Conservation (phyloP, 2,797 vertebrate species). For the Lepilemur ruficaudatus region DNA sequence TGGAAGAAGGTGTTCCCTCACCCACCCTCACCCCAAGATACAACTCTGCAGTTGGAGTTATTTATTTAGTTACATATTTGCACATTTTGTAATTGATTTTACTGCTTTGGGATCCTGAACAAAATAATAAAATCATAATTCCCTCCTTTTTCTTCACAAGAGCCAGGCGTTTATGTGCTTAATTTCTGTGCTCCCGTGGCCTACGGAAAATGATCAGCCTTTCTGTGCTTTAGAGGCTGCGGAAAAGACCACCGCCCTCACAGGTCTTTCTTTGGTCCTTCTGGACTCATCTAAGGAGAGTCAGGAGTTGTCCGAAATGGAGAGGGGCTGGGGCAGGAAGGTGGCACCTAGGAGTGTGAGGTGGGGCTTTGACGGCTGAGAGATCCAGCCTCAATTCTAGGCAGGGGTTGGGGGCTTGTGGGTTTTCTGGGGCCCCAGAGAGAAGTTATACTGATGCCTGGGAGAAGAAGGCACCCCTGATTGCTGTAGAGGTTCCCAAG, state of each 20-base stretch:
- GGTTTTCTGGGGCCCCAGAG: fast-evolving
- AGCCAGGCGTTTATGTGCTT: neutral
- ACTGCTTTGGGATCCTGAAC: neutral
- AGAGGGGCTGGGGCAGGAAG: neutral
- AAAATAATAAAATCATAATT: neutral
- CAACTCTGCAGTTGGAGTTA: neutral
- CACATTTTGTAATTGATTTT: neutral
- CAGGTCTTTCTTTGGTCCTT: neutral
- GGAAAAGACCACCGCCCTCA: neutral
- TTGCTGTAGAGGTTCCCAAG: neutral
- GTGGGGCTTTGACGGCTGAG: neutral
- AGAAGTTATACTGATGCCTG: neutral
- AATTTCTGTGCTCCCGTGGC: neutral
- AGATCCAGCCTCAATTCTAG: neutral
- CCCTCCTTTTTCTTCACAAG: neutral
- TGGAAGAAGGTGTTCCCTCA: neutral
- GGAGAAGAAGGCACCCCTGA: neutral
- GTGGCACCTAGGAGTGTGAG: neutral
- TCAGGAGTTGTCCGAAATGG: neutral
- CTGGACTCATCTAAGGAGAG: neutral
- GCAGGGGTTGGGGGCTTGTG: neutral
- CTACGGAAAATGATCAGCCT: neutral
- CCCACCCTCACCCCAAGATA: neutral
- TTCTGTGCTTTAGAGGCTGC: neutral
- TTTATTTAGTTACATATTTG: neutral